Percentiles rank a stretch among this genome's conserved stretches.
phyloP scores from a whole-genome alignment of 2,113 vertebrate species.

The Numenius arquata region DNA sequence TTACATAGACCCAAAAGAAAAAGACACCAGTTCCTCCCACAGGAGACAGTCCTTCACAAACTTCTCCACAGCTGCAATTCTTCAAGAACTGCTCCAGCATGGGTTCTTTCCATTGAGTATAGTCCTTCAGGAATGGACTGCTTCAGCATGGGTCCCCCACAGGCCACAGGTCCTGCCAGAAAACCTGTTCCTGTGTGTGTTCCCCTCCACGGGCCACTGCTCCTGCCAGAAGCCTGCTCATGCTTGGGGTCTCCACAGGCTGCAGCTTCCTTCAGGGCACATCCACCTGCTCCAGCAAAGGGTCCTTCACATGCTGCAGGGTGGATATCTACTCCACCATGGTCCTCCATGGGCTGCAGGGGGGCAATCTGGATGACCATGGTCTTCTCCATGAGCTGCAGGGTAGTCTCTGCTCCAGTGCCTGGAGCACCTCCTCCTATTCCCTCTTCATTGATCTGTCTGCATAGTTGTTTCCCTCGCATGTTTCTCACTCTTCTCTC shows the following conservation, averaged over 20 bases:
- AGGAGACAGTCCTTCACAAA: not conserved
- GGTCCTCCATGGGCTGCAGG: not conserved
- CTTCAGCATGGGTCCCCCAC: no score
- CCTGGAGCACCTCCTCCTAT: not conserved
- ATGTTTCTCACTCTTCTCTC: not conserved
- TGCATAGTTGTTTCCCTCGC: not conserved
- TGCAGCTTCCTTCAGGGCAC: not conserved
- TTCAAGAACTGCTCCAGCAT: not conserved
- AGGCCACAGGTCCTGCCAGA: not conserved
- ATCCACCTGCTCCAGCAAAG: not conserved
- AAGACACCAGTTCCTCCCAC: not conserved
- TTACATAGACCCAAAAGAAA: not conserved
- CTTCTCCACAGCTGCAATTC: not conserved
- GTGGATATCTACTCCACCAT: no score
- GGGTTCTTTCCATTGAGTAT: not conserved
- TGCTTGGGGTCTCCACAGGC: not conserved
- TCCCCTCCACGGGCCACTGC: not conserved
- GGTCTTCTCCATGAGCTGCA: not conserved
- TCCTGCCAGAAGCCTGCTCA: not conserved
- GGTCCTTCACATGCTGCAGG: not conserved
- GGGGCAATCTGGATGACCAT: no score
- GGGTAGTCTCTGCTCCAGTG: not conserved
- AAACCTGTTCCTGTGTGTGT: not conserved
- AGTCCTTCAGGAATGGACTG: not conserved
- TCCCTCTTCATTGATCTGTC: not conserved